These are phyloP conservation scores for Nomada ruficornis DNA, from an alignment of 2,888 invertebrate genomes.

Conservation along the genomic window DNA sequence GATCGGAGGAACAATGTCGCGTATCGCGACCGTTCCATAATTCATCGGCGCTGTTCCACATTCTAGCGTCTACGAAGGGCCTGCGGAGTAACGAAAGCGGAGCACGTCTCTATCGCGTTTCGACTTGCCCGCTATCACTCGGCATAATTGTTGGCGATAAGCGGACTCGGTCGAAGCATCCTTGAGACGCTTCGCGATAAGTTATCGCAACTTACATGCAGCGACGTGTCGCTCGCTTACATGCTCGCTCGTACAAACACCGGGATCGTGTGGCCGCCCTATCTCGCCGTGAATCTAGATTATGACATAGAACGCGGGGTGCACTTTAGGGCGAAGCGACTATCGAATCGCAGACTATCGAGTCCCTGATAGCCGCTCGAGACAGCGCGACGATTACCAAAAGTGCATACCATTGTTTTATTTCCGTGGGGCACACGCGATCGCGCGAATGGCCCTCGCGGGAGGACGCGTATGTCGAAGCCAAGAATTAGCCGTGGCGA, in stretches of 20 bases:
- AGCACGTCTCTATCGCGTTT: conserved; percentile 24
- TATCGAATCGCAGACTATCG: conserved; percentile 33
- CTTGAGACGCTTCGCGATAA: conserved; percentile 47
- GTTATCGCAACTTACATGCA: conserved; percentile 44
- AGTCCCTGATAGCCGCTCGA: conserved; percentile 8
- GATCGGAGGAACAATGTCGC: conserved; percentile 20
- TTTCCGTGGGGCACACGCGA: conserved; percentile 36
- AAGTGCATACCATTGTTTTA: conserved; percentile 40
- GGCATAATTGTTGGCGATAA: conserved; percentile 61
- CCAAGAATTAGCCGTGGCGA: conserved; percentile 34
- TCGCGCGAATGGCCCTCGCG: conserved; percentile 10
- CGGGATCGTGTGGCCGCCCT: conserved; percentile 48
- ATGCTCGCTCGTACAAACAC: conserved; percentile 42
- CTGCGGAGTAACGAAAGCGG: conserved; percentile 20
- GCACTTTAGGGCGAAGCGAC: not conserved
- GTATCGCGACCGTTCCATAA: conserved; percentile 26
- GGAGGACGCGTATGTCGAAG: not conserved
- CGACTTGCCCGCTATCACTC: conserved; percentile 47
- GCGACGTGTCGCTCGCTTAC: conserved; percentile 37
- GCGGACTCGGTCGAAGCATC: conserved; percentile 44
- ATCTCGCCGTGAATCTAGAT: conserved; percentile 52
- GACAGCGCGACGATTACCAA: conserved; percentile 12
- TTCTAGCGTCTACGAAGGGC: not conserved
- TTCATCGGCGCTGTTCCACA: conserved; percentile 9
- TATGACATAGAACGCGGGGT: conserved; percentile 24